These are phyloP conservation scores for Zoanthus sansibaricus DNA, from an alignment of 92 coral and sea anemone genomes.

Conservation along the genomic window DNA sequence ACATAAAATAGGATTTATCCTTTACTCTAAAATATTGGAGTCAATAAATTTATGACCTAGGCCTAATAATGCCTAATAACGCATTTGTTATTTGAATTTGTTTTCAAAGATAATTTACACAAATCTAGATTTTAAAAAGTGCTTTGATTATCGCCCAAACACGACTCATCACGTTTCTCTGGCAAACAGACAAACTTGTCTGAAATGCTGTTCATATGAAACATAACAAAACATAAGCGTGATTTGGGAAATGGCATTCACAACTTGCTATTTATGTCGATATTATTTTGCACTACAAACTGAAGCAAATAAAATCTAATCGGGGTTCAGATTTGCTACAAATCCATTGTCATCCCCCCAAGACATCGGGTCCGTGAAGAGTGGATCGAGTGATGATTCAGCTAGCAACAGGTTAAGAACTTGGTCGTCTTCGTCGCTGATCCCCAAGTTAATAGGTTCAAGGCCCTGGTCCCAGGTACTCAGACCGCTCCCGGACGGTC, in stretches of 20 bases:
- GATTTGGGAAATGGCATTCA: background rate
- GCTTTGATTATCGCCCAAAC: too few species aligned
- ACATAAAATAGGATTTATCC: too few species aligned
- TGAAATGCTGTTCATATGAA: too few species aligned
- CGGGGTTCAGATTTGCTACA: constrained; percentile 65
- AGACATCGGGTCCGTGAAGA: constrained; percentile 66
- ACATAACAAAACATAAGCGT: too few species aligned
- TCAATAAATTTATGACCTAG: too few species aligned
- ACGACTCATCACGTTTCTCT: too few species aligned
- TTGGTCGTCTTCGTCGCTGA: constrained; percentile 83
- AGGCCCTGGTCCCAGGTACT: constrained; percentile 30
- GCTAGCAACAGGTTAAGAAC: constrained; percentile 84
- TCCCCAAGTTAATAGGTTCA: constrained; percentile 57
- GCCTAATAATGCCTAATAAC: too few species aligned
- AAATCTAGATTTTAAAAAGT: too few species aligned
- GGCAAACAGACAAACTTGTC: too few species aligned
- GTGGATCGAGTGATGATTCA: constrained; percentile 73
- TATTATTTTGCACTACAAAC: background rate
- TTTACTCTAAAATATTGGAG: too few species aligned
- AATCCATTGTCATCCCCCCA: constrained; percentile 74
- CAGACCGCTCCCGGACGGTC: background rate
- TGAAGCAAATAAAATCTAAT: background rate
- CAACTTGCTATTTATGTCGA: background rate
- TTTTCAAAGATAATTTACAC: too few species aligned
- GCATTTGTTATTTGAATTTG: too few species aligned